Evolutionary conservation across 1,140 invertebrate species (phyloP), one percentile per base, ranked within the genome.

Genomic region (Agrypnia vestita): DNA sequence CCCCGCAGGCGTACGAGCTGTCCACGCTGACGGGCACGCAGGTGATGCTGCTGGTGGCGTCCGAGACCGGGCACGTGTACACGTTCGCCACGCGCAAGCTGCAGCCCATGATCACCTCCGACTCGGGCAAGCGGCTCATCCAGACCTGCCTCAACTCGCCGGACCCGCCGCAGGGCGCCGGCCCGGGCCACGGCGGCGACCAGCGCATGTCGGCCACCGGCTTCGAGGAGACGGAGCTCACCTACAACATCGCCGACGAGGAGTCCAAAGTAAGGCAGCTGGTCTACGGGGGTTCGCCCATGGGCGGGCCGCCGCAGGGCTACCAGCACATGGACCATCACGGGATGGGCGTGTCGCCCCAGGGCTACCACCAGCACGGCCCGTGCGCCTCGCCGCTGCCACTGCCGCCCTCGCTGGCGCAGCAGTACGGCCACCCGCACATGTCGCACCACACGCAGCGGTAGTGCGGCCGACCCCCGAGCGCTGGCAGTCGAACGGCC

Each of bases 51-150:
- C 90, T 98, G 85, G 97, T 98, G 75, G 97, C 97, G 44, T 97
- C 96, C 47, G 97, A 98, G 88, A 98, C 97, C 12, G 97, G 98
- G 4, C 99, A 99, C 91, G 98, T 99, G 84, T 99, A 99, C 90
- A 99, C 99, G 64, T 99, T 99, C 91, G 98, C 99, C 46, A 99
- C 99, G 62, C 92, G 97, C 75, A 99, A 99, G 89, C 91, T 99
- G 55, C 98, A 99, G 88, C 99, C 98, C 67, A 99, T 99, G 98
- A 99, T 99, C 86, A 99, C 97, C 13, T 98, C 97, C 84, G 98
- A 99, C 86, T 97, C 97, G 76, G 99, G 98, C 62, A 99, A 99
- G 89, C 95, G 97, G 61, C 91, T 99, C 62, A 99, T 99, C 85
- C 98, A 99, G 90, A 99, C 97, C 73, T 99, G 99, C 89, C 92